These are phyloP conservation scores for Zaprionus inermis DNA, from an alignment of 1,140 invertebrate genomes.

Conservation along the genomic window DNA sequence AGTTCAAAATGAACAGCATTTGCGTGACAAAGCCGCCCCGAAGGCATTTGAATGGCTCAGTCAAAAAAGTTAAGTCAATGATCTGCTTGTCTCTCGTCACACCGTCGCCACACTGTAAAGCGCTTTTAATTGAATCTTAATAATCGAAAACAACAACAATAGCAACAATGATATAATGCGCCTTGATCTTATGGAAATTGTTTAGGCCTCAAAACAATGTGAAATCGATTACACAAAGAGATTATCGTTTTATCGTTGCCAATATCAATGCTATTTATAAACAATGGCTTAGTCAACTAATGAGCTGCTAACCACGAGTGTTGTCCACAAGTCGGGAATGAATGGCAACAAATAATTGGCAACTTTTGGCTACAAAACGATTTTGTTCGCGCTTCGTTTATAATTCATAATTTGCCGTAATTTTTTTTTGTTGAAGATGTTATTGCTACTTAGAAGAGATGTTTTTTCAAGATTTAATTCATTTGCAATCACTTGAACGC, in stretches of 20 bases:
- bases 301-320: conserved; percentile 16
- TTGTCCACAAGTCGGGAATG: conserved; percentile 48
- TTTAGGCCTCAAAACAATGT: conserved; percentile 30
- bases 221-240: conserved; percentile 32
- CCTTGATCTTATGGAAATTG: conserved; percentile 54
- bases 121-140: conserved; percentile 54
- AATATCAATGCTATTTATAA: conserved; percentile 28
- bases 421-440: conserved; percentile 33
- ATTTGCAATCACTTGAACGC: conserved; percentile 73
- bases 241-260: not conserved
- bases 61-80: conserved; percentile 34
- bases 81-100: conserved; percentile 31
- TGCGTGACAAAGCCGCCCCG: conserved; percentile 72
- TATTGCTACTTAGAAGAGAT: conserved; percentile 48
- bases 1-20: conserved; percentile 52
- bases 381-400: conserved; percentile 71
- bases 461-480: conserved; percentile 52
- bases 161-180: conserved; percentile 1
- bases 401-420: conserved; percentile 63
- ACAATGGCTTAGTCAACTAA: conserved; percentile 38
- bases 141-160: conserved; percentile 12
- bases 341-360: conserved; percentile 63
- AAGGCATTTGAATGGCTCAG: conserved; percentile 54
- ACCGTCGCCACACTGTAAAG: conserved; percentile 34
- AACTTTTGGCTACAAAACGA: conserved; percentile 65